Conservation (phyloP, 2,888 invertebrate genomes). For the Ormyrus nitidulus region DNA sequence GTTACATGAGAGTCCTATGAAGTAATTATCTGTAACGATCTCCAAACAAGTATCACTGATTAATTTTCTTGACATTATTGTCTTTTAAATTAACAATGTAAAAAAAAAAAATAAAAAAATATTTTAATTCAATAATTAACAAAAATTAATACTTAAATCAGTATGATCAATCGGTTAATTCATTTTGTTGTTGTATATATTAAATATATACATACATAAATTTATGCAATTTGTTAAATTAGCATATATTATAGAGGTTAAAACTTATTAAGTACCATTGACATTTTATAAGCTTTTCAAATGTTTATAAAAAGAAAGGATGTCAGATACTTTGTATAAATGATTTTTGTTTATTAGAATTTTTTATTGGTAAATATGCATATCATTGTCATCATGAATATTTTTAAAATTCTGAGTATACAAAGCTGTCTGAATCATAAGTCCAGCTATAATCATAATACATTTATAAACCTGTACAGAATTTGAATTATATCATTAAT, state of each 20-base stretch:
- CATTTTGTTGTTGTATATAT: background rate
- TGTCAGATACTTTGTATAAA: background rate
- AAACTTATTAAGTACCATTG: background rate
- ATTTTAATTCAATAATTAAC: slow-evolving; percentile 16
- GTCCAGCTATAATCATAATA: background rate
- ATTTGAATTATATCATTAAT: slow-evolving; percentile 30
- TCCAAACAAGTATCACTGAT: background rate
- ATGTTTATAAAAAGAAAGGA: slow-evolving; percentile 13
- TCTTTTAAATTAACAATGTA: slow-evolving; percentile 2
- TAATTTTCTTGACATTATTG: slow-evolving; percentile 5
- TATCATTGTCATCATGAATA: background rate
- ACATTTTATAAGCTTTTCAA: slow-evolving; percentile 8
- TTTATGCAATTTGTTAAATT: no score
- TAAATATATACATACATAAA: no score
- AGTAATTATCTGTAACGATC: slow-evolving; percentile 20
- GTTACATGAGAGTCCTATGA: slow-evolving; percentile 12
- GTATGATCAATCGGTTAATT: background rate
- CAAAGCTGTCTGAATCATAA: slow-evolving; percentile 9
- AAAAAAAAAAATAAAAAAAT: background rate
- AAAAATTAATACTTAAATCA: background rate
- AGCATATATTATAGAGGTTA: background rate
- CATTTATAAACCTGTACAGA: background rate
- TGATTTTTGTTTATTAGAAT: no score
- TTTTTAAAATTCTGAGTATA: background rate
- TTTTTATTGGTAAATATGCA: background rate